Conservation (phyloP, 2,797 vertebrate species). For the Uromys caudimaculatus region DNA sequence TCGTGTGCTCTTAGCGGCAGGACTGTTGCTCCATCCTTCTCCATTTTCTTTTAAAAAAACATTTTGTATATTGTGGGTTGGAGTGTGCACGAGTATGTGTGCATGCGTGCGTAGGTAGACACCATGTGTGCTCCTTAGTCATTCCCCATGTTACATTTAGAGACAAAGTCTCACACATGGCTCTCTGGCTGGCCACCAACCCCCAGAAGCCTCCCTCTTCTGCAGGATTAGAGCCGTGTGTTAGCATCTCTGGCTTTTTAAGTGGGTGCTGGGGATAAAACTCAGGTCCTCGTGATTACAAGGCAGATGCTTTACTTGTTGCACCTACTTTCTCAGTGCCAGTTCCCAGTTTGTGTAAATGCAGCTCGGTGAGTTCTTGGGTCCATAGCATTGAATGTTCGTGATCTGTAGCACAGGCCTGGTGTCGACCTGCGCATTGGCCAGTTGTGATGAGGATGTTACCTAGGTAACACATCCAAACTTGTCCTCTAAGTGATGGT, state of each 20-base stretch:
- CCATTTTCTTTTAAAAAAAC: not conserved
- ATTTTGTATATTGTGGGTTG: not conserved
- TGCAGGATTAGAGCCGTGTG: not conserved
- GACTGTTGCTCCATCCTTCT: not conserved
- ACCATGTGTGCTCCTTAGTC: too few species aligned
- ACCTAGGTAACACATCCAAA: rapidly evolving
- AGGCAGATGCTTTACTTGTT: not conserved
- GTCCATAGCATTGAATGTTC: not conserved
- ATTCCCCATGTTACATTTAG: not conserved
- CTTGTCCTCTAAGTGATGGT: not conserved
- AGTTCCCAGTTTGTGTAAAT: not conserved
- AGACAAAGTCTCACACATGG: not conserved
- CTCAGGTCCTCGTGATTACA: not conserved
- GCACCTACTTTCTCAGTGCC: not conserved
- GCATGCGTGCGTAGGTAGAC: not conserved
- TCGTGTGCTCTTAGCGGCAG: not conserved
- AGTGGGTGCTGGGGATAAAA: not conserved
- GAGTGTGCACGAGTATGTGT: too few species aligned
- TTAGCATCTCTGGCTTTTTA: not conserved
- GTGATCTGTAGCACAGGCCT: not conserved
- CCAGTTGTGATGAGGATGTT: not conserved
- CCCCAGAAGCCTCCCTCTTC: too few species aligned
- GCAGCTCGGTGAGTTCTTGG: not conserved
- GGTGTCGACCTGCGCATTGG: not conserved
- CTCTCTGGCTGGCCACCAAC: not conserved